phyloP scores from a whole-genome alignment of 2,113 vertebrate species.

The Lagopus muta region DNA sequence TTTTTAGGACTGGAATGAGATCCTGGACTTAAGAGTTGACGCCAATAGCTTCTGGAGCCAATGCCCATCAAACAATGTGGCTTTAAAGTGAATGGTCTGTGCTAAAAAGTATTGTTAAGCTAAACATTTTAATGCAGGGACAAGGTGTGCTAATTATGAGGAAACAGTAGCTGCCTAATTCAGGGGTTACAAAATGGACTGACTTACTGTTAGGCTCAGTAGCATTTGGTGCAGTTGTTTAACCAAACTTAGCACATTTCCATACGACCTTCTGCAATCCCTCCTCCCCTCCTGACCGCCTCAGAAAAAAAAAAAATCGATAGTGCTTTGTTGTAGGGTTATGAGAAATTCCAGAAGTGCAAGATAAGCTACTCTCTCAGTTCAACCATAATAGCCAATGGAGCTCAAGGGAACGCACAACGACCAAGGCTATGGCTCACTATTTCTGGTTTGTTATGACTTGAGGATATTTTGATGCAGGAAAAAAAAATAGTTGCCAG shows the following conservation, averaged over 20 bases:
- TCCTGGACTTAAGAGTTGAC: neutral
- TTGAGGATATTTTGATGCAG: neutral
- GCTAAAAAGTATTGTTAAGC: neutral
- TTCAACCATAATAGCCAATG: slow-evolving; percentile 15
- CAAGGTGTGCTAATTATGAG: neutral
- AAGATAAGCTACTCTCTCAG: slow-evolving; percentile 34
- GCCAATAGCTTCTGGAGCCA: neutral
- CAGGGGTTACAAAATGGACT: neutral
- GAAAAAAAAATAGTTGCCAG: neutral
- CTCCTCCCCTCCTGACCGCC: neutral
- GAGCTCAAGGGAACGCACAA: slow-evolving; percentile 46
- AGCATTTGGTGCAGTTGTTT: neutral
- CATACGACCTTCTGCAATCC: slow-evolving; percentile 42
- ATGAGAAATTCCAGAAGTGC: slow-evolving; percentile 69
- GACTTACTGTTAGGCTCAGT: neutral
- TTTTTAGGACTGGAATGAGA: neutral
- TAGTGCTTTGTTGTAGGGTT: slow-evolving; percentile 60
- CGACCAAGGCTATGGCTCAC: neutral
- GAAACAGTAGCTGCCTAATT: neutral
- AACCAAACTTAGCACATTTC: slow-evolving; percentile 34
- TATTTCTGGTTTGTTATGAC: neutral
- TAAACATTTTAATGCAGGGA: neutral
- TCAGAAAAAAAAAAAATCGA: slow-evolving; percentile 45
- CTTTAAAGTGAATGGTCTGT: neutral
- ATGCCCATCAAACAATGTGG: neutral